Evolutionary conservation across 2,797 vertebrate genomes (phyloP).

Genomic region (Coregonus ussuriensis): DNA sequence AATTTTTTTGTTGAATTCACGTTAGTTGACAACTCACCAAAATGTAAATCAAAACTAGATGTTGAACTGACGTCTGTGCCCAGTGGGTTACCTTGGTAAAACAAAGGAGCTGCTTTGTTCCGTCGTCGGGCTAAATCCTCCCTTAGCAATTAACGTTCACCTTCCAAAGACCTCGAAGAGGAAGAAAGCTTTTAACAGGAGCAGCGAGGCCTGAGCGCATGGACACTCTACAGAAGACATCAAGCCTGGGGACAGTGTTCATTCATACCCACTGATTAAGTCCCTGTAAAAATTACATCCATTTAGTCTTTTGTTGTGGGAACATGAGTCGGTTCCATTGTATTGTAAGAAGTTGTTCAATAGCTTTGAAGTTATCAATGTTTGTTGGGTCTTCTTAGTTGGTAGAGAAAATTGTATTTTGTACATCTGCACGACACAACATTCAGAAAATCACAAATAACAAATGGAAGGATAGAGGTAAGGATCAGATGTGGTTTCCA

Average conservation of each 20-base stretch:
- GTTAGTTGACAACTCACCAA: too few relatives aligned
- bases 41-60: too few relatives aligned
- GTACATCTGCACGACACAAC: neutral
- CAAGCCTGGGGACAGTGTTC: neutral
- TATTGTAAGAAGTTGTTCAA: neutral
- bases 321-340: neutral
- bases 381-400: neutral
- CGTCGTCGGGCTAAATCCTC: conserved; percentile 65
- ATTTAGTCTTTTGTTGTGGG: neutral
- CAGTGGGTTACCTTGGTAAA: conserved; percentile 54
- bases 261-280: neutral
- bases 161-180: conserved; percentile 69
- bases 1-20: too few relatives aligned
- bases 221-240: conserved; percentile 39
- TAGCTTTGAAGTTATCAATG: neutral
- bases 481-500: neutral
- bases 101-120: conserved; percentile 72
- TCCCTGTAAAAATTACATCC: neutral
- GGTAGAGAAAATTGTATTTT: neutral
- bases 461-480: neutral
- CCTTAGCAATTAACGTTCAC: conserved; percentile 73
- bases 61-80: conserved; percentile 27
- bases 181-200: conserved; percentile 66
- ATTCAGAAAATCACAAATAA: neutral
- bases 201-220: conserved; percentile 66